A percentile compares a stretch with the other conserved stretches of the same genome.
phyloP scores from a whole-genome alignment of 2,113 vertebrate genomes.

The Abramis brama region DNA sequence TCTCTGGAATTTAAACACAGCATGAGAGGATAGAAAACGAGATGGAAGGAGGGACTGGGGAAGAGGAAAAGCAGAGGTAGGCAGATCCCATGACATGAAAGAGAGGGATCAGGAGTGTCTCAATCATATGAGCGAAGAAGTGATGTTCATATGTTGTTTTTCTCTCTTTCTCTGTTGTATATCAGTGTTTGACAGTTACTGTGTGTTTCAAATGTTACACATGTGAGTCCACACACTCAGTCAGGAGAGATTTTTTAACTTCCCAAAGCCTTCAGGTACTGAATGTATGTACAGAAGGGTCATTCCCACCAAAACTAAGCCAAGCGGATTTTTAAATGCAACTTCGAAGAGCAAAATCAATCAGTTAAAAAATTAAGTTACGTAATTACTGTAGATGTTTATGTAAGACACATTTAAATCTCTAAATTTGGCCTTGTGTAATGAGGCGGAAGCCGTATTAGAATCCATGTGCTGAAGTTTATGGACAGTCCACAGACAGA shows the following conservation, averaged over 20 bases:
- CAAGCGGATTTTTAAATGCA: no score
- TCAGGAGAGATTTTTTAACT: no score
- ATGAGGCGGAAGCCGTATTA: no score
- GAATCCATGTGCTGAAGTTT: no score
- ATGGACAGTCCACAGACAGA: no score
- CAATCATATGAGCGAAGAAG: neutral
- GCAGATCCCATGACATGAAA: neutral
- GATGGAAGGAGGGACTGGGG: neutral
- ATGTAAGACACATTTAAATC: neutral
- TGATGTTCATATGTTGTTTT: neutral
- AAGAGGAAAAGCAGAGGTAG: neutral
- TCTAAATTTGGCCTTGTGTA: neutral
- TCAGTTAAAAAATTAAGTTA: no score
- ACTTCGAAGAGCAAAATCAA: no score
- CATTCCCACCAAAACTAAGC: no score
- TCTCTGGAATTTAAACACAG: constrained; percentile 40
- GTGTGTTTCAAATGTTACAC: neutral
- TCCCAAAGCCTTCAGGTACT: no score
- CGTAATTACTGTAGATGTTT: no score
- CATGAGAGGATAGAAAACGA: constrained; percentile 21
- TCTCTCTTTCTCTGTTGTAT: neutral
- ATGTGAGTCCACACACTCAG: no score
- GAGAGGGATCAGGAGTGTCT: neutral
- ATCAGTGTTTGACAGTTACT: neutral
- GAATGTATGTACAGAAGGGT: no score